Evolutionary conservation across 2,888 invertebrate species (phyloP).

Genomic region (Liodrosophila aerea): DNA sequence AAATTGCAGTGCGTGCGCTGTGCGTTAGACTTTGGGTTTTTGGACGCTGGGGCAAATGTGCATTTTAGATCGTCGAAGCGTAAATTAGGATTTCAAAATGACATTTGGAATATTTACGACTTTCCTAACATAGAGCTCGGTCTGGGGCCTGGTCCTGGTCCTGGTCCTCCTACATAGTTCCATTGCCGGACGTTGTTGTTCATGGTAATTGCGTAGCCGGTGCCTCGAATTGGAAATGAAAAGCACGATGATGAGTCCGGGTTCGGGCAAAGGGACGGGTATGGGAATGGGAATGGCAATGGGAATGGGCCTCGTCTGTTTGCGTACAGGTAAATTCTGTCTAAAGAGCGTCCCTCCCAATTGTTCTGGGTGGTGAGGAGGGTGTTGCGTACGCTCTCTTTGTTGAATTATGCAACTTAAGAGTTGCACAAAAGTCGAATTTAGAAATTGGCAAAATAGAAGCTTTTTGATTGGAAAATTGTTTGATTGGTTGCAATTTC

Average conservation of each 20-base stretch:
- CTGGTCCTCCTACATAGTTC: constrained; percentile 8
- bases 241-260: constrained; percentile 1
- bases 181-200: constrained; percentile 65
- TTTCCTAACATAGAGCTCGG: constrained; percentile 54
- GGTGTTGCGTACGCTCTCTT: constrained; percentile 53
- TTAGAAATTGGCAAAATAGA: constrained; percentile 69
- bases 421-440: constrained; percentile 65
- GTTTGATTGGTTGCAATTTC: constrained; percentile 77
- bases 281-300: neutral
- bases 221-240: constrained; percentile 25
- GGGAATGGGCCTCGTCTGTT: constrained; percentile 36
- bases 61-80: constrained; percentile 81
- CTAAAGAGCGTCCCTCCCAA: constrained; percentile 9
- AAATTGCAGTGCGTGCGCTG: constrained; percentile 72
- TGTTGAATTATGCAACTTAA: constrained; percentile 78
- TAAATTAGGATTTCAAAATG: constrained; percentile 83
- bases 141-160: neutral
- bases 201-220: constrained; percentile 74
- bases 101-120: constrained; percentile 83
- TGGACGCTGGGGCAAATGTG: constrained; percentile 73
- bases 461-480: constrained; percentile 77
- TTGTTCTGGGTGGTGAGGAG: constrained; percentile 2
- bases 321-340: constrained; percentile 44
- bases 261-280: neutral
- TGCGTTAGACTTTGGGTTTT: constrained; percentile 49